These are phyloP conservation scores for Chymomyza costata DNA, from an alignment of 1,140 invertebrate species.

Conservation along the genomic window DNA sequence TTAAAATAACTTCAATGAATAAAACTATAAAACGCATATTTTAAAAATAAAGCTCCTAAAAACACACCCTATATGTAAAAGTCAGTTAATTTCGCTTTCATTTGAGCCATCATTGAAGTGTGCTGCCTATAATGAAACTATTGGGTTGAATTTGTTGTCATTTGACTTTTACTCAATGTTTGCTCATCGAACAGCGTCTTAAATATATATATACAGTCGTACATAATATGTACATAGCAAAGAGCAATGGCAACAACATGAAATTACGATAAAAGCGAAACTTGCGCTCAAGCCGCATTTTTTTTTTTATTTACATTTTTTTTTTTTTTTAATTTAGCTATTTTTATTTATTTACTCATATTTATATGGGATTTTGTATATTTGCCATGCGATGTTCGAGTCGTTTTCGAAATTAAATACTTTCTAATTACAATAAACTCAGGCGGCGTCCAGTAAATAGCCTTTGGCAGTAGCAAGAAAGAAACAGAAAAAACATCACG, in stretches of 20 bases:
- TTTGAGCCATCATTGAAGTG: too few species aligned
- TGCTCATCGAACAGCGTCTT: too few species aligned
- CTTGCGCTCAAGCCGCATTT: conserved; percentile 13
- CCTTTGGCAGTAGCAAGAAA: conserved; percentile 34
- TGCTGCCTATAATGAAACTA: conserved; percentile 63
- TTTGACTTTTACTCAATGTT: conserved; percentile 32
- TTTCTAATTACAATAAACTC: conserved; percentile 72
- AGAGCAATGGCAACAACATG: conserved; percentile 1
- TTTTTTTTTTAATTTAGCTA: too few species aligned
- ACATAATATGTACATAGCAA: too few species aligned
- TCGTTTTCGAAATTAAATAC: conserved; percentile 68
- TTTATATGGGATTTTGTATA: conserved; percentile 17
- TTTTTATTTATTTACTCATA: conserved; percentile 24
- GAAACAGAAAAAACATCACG: conserved; percentile 21
- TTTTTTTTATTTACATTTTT: too few species aligned
- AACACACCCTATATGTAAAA: too few species aligned
- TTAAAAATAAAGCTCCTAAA: too few species aligned
- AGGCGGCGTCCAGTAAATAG: conserved; percentile 42
- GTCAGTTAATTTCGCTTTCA: too few species aligned
- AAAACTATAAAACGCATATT: too few species aligned
- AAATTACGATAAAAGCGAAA: conserved; percentile 38
- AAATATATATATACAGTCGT: not conserved
- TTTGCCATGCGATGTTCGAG: conserved; percentile 21
- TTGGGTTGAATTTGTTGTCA: conserved; percentile 53
- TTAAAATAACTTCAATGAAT: too few species aligned